Base-by-base conservation (phyloP, 2,113 vertebrate genomes). In the Bos taurus region DNA sequence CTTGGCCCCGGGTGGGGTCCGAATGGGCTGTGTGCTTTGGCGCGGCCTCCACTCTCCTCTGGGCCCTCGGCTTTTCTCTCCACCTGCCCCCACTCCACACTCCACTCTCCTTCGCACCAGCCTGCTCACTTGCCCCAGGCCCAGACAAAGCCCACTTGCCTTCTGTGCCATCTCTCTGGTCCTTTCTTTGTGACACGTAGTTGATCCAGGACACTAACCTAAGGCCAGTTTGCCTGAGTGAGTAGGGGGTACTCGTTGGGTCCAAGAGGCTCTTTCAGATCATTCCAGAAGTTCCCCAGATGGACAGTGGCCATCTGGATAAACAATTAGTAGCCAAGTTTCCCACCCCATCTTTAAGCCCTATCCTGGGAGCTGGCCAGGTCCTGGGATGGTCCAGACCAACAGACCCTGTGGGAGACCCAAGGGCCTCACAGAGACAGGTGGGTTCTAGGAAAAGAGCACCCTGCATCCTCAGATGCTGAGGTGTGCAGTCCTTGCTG, bases 61-160 rank as follows among this genome's bases (percentile, higher is more conserved):
- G 0, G 1, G 14, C 1, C 16, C 25, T 52, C 6, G 12, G 28
- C 16, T 4, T 50, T 80, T 19, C 23, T 78, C 30, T 52, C 54
- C 23, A 86, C 50, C 5, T 57, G 2, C 3, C 10, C 6, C 16
- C 0, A 1, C 1, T 5, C 14, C 16, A 23, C 25, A 11, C 2
- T 1, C 59, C 10, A 1, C 64, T 80, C 21, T 15, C 9, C 10
- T 46, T 50, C 15, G 19, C 74, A 9, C 48, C 56, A 36, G 28
- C 17, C 16, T 54, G 17, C 10, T 28, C 5, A 14, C 2, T n/a
- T 28, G 30, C 21, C 11, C 9, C 16, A 23, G 17, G 6, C 12
- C 25, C 25, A 57, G 7, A 90, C 62, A 89, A 62, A 77, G 17
- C 17, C 87, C 17, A 3, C 19, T 64, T 91, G 15, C 17, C 87